These are phyloP conservation scores for Exaiptasia diaphana DNA, from an alignment of 64 coral and sea anemone species.

Conservation along the genomic window DNA sequence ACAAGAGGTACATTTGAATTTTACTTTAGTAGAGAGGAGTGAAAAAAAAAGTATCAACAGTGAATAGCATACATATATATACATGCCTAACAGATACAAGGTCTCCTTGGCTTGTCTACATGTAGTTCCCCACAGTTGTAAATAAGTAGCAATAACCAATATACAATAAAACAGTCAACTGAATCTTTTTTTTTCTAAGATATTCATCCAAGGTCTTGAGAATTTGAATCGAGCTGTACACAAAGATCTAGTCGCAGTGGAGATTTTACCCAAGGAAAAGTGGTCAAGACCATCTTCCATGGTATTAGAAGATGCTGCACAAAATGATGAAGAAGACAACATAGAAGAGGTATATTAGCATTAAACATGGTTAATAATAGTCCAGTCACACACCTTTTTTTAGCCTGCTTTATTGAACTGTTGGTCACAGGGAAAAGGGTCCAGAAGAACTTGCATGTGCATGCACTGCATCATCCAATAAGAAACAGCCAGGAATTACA, in stretches of 20 bases:
- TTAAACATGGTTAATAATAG: too few species aligned
- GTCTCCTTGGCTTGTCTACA: neutral
- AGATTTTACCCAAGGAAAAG: constrained; percentile 64
- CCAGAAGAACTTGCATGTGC: too few species aligned
- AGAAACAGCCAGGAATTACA: too few species aligned
- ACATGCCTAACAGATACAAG: too few species aligned
- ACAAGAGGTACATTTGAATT: constrained; percentile 47
- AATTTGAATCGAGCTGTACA: constrained; percentile 94
- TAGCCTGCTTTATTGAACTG: too few species aligned
- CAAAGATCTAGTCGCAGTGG: constrained; percentile 84
- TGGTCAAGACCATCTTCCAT: constrained; percentile 87
- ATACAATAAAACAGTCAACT: neutral
- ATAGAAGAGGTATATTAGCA: neutral
- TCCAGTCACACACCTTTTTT: too few species aligned
- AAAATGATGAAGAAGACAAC: constrained; percentile 14
- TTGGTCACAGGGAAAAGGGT: too few species aligned
- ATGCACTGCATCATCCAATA: too few species aligned
- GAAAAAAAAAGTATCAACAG: too few species aligned
- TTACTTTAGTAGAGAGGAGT: too few species aligned
- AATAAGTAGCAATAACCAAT: neutral
- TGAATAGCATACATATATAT: too few species aligned
- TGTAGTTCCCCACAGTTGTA: neutral
- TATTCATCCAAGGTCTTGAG: constrained; percentile 88
- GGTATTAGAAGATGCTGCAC: constrained; percentile 49
- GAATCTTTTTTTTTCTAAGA: constrained; percentile 21